Evolutionary conservation across 2,888 invertebrate species (phyloP).

Genomic region (Melieria picta): DNA sequence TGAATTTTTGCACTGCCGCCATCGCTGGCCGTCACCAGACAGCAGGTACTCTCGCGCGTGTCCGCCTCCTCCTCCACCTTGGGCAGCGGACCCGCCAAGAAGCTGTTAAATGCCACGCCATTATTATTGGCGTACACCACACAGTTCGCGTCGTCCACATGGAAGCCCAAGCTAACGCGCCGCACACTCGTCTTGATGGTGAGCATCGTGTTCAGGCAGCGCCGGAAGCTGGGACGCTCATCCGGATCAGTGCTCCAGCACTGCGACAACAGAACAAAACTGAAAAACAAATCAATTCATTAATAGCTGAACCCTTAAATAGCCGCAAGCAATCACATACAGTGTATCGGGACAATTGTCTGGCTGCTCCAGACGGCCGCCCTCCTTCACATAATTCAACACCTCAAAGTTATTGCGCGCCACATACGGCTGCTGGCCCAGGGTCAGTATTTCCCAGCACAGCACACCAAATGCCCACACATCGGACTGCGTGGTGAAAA

Average conservation of each 20-base stretch:
- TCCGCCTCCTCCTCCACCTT: constrained; percentile 24
- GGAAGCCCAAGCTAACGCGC: constrained; percentile 44
- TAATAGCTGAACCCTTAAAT: constrained; percentile 2
- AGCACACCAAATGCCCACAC: constrained; percentile 96
- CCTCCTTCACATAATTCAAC: constrained; percentile 85
- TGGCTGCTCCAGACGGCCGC: constrained; percentile 85
- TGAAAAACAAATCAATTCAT: constrained; percentile 60
- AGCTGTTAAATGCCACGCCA: constrained; percentile 41
- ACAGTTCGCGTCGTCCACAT: constrained; percentile 42
- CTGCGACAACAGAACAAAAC: constrained; percentile 84
- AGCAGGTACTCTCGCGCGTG: background rate
- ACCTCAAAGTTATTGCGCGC: constrained; percentile 93
- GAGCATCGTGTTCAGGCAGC: constrained; percentile 72
- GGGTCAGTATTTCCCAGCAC: constrained; percentile 95
- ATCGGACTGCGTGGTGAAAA: constrained; percentile 96
- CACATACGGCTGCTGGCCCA: constrained; percentile 97
- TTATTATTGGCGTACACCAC: constrained; percentile 45
- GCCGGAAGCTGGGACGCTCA: constrained; percentile 86
- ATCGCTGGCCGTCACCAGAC: background rate
- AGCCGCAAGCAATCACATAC: constrained; percentile 68
- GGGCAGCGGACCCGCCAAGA: constrained; percentile 37
- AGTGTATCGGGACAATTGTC: constrained; percentile 84
- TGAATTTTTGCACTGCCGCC: constrained; percentile 39
- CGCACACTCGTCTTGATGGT: constrained; percentile 55
- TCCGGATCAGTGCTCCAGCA: constrained; percentile 90